phyloP scores from a whole-genome alignment of 1,140 invertebrate genomes.

The Halesus radiatus region DNA sequence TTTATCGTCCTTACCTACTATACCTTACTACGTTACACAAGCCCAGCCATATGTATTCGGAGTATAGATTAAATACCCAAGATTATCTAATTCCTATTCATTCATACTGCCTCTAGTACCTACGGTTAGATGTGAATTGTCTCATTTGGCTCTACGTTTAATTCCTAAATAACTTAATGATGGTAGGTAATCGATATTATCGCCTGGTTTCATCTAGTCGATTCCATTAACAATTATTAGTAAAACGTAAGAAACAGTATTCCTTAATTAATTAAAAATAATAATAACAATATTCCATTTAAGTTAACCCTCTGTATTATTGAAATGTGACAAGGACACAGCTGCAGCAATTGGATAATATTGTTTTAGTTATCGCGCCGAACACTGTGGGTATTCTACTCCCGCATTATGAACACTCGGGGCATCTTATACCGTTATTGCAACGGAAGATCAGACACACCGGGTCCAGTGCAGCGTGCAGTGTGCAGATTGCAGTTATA shows the following conservation, averaged over 20 bases:
- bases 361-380: constrained; percentile 67
- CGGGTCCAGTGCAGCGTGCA: not conserved
- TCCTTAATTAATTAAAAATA: too few species aligned
- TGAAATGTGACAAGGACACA: constrained; percentile 3
- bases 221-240: not conserved
- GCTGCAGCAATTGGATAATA: constrained; percentile 43
- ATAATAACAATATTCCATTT: not conserved
- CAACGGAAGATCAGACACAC: constrained; percentile 42
- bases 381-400: constrained; percentile 71
- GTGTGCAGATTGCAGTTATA: too few species aligned
- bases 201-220: too few species aligned
- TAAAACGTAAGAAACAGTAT: not conserved
- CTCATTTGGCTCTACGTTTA: too few species aligned
- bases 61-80: not conserved
- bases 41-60: constrained; percentile 2
- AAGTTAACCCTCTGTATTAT: not conserved
- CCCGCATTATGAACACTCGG: constrained; percentile 68
- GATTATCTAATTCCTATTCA: not conserved
- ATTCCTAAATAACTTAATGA: too few species aligned
- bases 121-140: too few species aligned
- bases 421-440: constrained; percentile 67
- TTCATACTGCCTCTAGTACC: too few species aligned
- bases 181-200: too few species aligned
- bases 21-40: not conserved
- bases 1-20: not conserved